phyloP scores from a whole-genome alignment of 2,113 vertebrate genomes.

The Gracilinanus agilis region DNA sequence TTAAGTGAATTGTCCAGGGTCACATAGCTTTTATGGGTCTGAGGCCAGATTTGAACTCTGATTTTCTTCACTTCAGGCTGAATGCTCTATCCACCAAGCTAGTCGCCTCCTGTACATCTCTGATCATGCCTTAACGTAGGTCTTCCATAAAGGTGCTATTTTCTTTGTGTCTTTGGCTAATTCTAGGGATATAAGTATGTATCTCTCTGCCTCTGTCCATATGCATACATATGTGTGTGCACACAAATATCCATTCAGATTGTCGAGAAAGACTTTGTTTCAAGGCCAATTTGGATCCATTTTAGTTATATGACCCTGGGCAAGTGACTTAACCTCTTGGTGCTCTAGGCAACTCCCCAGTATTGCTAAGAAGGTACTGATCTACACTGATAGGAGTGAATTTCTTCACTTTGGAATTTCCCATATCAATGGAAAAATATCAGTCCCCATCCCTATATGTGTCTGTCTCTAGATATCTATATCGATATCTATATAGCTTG shows the following conservation, averaged over 20 bases:
- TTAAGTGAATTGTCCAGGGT: too few species aligned
- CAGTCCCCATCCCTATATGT: neutral
- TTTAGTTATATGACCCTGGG: neutral
- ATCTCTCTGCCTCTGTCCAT: neutral
- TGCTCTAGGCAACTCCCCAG: neutral
- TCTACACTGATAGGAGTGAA: neutral
- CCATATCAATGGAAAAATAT: neutral
- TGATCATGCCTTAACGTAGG: neutral
- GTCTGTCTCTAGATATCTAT: neutral
- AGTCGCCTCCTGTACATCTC: neutral
- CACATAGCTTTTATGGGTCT: too few species aligned
- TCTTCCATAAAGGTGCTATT: neutral
- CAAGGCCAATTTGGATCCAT: neutral
- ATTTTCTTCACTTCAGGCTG: too few species aligned
- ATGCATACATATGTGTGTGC: neutral
- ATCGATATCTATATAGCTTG: neutral
- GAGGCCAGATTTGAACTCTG: too few species aligned
- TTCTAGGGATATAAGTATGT: neutral
- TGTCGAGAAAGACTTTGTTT: neutral
- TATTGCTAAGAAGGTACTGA: neutral
- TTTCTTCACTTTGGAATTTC: neutral
- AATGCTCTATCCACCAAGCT: too few species aligned
- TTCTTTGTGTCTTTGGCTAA: neutral
- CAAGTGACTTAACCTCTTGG: neutral
- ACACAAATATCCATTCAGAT: neutral